These are phyloP conservation scores for Poeciliopsis occidentalis DNA, from an alignment of 2,113 vertebrate species.

Conservation along the genomic window DNA sequence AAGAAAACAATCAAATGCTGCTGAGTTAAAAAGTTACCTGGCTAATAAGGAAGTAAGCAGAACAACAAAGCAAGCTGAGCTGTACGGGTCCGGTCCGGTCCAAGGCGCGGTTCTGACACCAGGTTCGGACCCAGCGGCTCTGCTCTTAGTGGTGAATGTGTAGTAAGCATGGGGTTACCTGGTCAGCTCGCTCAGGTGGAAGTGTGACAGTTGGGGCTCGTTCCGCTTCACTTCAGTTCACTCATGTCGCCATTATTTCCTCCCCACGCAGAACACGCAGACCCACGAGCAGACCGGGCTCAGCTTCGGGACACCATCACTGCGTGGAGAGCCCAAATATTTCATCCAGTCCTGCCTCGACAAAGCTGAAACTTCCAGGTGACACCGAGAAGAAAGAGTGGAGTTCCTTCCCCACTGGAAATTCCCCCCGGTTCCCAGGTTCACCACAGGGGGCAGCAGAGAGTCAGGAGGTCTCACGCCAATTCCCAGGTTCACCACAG, in stretches of 20 bases:
- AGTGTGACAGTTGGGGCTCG: conserved; percentile 26
- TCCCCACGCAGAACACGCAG: conserved; percentile 41
- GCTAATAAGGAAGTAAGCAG: conserved; percentile 62
- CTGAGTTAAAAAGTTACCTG: conserved; percentile 14
- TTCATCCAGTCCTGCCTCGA: background rate
- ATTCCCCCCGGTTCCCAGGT: conserved; percentile 71
- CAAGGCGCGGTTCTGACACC: background rate
- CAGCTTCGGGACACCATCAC: conserved; percentile 32
- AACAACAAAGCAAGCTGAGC: conserved; percentile 51
- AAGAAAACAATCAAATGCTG: background rate
- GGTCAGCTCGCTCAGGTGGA: conserved; percentile 13
- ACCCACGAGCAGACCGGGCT: conserved; percentile 28
- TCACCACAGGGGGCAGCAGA: too few species aligned
- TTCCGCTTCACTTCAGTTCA: conserved; percentile 14
- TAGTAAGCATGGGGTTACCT: conserved; percentile 36
- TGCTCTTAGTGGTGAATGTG: background rate
- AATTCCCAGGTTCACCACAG: background rate
- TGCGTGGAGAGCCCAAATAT: background rate
- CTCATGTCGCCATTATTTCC: conserved; percentile 36
- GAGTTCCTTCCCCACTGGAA: conserved; percentile 81
- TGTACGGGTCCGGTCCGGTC: conserved; percentile 27
- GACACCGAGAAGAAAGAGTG: conserved; percentile 57
- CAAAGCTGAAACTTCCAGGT: conserved; percentile 20
- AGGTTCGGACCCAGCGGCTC: background rate
- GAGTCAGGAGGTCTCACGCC: conserved; percentile 46